A percentile compares a stretch with the other conserved stretches of the same genome.
Conservation (phyloP, 2,113 vertebrate species). For the Hassar affinis region DNA sequence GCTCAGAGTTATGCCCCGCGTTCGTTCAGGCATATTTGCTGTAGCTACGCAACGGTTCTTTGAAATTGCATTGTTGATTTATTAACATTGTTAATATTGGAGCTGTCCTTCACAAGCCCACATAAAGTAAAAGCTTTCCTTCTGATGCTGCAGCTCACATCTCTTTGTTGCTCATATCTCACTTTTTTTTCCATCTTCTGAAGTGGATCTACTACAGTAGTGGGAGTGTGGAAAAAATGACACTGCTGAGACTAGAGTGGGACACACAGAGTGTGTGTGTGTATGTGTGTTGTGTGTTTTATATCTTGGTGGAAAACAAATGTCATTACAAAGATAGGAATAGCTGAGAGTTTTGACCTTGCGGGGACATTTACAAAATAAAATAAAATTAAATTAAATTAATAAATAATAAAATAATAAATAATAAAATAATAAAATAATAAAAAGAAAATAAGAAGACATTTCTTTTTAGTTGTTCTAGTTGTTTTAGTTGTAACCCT, state of each 20-base stretch:
- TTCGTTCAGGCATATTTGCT: neutral
- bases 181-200: conserved; percentile 13
- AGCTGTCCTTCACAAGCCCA: neutral
- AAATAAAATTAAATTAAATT: too few species aligned
- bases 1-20: neutral
- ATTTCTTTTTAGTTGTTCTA: too few species aligned
- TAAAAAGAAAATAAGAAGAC: too few species aligned
- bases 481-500: too few species aligned
- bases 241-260: neutral
- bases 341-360: too few species aligned
- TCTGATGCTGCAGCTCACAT: neutral
- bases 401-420: too few species aligned
- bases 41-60: neutral
- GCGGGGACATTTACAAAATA: too few species aligned
- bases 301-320: too few species aligned
- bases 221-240: conserved; percentile 3
- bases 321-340: too few species aligned
- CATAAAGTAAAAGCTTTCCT: neutral
- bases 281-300: too few species aligned
- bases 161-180: neutral
- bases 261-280: neutral
- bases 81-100: neutral
- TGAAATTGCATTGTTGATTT: neutral
- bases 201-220: neutral
- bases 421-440: too few species aligned